Conservation (phyloP, 2,888 invertebrate genomes). For the Ormia ochracea region DNA sequence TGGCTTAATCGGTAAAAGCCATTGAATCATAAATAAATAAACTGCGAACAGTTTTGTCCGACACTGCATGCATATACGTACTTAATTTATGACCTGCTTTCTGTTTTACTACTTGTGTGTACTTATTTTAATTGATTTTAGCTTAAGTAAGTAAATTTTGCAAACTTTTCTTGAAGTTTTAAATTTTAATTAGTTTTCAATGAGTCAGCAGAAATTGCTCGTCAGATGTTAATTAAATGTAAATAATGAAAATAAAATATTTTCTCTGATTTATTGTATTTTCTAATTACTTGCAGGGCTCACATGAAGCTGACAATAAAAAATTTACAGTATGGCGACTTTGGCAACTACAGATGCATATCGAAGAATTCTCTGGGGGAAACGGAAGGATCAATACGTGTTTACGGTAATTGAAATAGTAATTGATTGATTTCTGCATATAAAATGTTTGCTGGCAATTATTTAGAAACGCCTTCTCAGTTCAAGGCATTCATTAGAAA, state of each 20-base stretch:
- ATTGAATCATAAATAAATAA: too few species aligned
- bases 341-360: slow-evolving; percentile 94
- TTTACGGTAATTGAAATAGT: slow-evolving; percentile 84
- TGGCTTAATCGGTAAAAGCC: too few species aligned
- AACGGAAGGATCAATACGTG: slow-evolving; percentile 93
- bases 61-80: too few species aligned
- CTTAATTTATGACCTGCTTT: not conserved
- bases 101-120: not conserved
- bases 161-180: not conserved
- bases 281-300: slow-evolving; percentile 78
- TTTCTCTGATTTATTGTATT: not conserved
- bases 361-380: slow-evolving; percentile 95
- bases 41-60: too few species aligned
- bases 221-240: not conserved
- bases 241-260: not conserved
- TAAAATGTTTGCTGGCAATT: too few species aligned
- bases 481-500: too few species aligned
- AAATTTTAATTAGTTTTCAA: not conserved
- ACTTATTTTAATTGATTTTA: not conserved
- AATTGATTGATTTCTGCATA: too few species aligned
- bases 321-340: slow-evolving; percentile 89
- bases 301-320: slow-evolving; percentile 93
- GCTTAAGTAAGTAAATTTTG: too few species aligned
- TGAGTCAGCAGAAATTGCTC: not conserved
- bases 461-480: too few species aligned